phyloP scores from a whole-genome alignment of 2,797 vertebrate genomes.

The Calcarius lapponicus region DNA sequence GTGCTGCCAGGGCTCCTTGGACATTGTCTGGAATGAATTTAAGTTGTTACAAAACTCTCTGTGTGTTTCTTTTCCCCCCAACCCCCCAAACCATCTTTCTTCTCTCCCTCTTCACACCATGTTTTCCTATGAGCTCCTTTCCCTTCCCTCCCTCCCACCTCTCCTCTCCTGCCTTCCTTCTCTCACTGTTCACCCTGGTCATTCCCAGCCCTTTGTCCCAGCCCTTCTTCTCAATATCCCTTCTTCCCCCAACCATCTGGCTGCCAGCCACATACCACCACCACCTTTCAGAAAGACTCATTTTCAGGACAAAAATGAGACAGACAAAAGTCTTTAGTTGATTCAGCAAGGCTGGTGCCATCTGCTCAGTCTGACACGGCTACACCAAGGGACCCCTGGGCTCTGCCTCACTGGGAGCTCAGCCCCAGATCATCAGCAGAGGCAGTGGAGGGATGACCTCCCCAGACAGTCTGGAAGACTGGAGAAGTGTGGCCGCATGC shows the following conservation, averaged over 20 bases:
- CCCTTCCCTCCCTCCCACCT: neutral
- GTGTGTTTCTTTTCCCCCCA: neutral
- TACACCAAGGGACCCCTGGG: accelerated
- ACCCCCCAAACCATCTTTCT: neutral
- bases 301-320: neutral
- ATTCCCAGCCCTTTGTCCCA: neutral
- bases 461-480: neutral
- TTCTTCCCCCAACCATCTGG: neutral
- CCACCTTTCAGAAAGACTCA: neutral
- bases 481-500: neutral
- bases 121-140: neutral
- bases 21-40: conserved; percentile 73
- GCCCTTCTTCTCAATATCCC: neutral
- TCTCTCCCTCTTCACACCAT: neutral
- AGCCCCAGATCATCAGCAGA: neutral
- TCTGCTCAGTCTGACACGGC: accelerated
- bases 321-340: neutral
- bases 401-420: neutral
- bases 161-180: neutral
- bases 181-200: neutral
- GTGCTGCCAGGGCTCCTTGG: conserved; percentile 64
- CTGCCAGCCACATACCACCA: neutral
- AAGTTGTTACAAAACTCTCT: conserved; percentile 66
- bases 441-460: neutral
- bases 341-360: neutral